Base-by-base conservation (phyloP, 2,888 invertebrate species). In the Chrysopilus asiliformis region DNA sequence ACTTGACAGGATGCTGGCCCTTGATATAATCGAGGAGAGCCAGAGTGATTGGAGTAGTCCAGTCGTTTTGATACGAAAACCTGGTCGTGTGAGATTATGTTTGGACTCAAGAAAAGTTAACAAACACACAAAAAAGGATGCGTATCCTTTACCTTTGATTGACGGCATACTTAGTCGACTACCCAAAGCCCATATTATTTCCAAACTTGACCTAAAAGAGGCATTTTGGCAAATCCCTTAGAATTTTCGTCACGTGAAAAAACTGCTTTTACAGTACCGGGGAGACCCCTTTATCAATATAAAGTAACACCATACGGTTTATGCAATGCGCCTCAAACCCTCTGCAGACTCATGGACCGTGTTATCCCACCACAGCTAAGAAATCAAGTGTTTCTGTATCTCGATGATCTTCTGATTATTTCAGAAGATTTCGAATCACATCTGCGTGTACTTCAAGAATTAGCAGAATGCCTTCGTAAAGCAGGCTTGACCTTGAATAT, bases 131-230 rank as follows among this genome's bases (percentile, higher is more conserved):
- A n/a, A n/a, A n/a, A n/a, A n/a, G n/a, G n/a, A n/a, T n/a, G n/a
- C n/a, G n/a, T n/a, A n/a, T n/a, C n/a, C n/a, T n/a, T n/a, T n/a
- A n/a, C n/a, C 31, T 5, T 19, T 31, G n/a, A 31, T 31, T 19
- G 31, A 31, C 19, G 31, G 17, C 3, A 15, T 31, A 4, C n/a
- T 31, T 3, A 17, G 17, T 36, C 28, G 34, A 6, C 25, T 25
- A n/a, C 34, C 45, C 2, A 25, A 28, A 3, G 49, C 51, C 4
- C 24, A 38, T 7, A 52, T 46, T 31, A 47, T 53, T 9, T 45
- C 45, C 2, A 48, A 47, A 2, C 27, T 52, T 2, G 52, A 52
- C 26, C 34, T 50, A 6, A 49, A 45, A 15, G 44, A 45, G 3
- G 50, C 49, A 1, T 37, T 37, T 17, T 31, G 37, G 37, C 37